phyloP scores from a whole-genome alignment of 2,113 vertebrate genomes.

The Azemiops feae region DNA sequence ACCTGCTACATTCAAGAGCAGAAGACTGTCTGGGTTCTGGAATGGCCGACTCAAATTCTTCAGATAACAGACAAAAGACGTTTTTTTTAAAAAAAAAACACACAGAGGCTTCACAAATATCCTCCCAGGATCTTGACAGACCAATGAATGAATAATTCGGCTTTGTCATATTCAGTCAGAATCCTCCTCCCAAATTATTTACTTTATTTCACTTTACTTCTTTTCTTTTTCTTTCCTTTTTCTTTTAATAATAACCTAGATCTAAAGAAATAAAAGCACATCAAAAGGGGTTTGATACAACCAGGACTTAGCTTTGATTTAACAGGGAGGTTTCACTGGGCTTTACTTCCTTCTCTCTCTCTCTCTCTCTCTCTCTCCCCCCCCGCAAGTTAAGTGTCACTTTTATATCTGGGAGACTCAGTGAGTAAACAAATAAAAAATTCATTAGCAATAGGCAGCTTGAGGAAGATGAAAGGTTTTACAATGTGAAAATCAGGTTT shows the following conservation, averaged over 20 bases:
- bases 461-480: slow-evolving; percentile 70
- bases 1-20: not conserved
- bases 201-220: slow-evolving; percentile 5
- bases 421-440: slow-evolving; percentile 81
- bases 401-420: slow-evolving; percentile 68
- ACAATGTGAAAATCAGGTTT: slow-evolving; percentile 58
- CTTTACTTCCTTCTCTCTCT: not conserved
- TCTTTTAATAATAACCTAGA: not conserved
- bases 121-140: not conserved
- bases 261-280: slow-evolving; percentile 13
- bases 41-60: not conserved
- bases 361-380: not conserved
- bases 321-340: slow-evolving; percentile 31
- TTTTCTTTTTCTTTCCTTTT: slow-evolving; percentile 6
- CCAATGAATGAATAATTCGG: slow-evolving; percentile 52
- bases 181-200: not conserved
- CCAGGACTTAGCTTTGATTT: slow-evolving; percentile 50
- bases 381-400: slow-evolving; percentile 60
- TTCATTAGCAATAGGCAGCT: slow-evolving; percentile 72
- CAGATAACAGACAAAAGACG: not conserved
- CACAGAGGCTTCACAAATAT: not conserved
- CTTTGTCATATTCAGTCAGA: slow-evolving; percentile 1
- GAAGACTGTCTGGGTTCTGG: not conserved
- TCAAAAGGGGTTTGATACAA: slow-evolving; percentile 38
- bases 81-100: not conserved